These are phyloP conservation scores for Sebastes paucispinis DNA, from an alignment of 2,797 vertebrate species.

Conservation along the genomic window DNA sequence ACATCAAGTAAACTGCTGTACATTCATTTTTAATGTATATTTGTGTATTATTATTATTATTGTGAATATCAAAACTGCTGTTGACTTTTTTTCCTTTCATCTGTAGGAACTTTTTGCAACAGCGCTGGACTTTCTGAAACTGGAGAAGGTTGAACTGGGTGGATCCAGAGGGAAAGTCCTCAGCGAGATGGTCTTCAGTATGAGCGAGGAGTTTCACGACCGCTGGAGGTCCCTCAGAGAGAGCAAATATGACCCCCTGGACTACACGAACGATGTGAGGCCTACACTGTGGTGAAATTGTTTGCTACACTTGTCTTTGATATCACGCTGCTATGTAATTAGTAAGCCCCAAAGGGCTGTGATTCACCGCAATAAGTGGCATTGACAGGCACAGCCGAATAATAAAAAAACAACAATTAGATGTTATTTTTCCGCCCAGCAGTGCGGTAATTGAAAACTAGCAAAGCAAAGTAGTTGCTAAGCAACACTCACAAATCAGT, in stretches of 20 bases:
- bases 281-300: background rate
- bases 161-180: constrained; percentile 80
- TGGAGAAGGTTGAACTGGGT: constrained; percentile 81
- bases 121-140: constrained; percentile 81
- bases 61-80: background rate
- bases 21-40: background rate
- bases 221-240: constrained; percentile 80
- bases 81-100: constrained; percentile 4
- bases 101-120: constrained; percentile 80
- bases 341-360: constrained; percentile 3
- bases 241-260: constrained; percentile 83
- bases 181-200: constrained; percentile 76
- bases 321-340: constrained; percentile 34
- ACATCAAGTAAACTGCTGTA: background rate
- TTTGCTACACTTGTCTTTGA: constrained; percentile 15
- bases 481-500: constrained; percentile 52
- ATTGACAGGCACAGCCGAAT: constrained; percentile 38
- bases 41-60: background rate
- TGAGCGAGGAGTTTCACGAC: constrained; percentile 83
- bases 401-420: constrained; percentile 55
- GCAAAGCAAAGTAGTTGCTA: constrained; percentile 56
- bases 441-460: constrained; percentile 60
- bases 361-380: constrained; percentile 32
- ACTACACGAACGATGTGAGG: constrained; percentile 76
- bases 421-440: constrained; percentile 57